phyloP scores from a whole-genome alignment of 2,888 invertebrate genomes.

The Conistra vaccinii region DNA sequence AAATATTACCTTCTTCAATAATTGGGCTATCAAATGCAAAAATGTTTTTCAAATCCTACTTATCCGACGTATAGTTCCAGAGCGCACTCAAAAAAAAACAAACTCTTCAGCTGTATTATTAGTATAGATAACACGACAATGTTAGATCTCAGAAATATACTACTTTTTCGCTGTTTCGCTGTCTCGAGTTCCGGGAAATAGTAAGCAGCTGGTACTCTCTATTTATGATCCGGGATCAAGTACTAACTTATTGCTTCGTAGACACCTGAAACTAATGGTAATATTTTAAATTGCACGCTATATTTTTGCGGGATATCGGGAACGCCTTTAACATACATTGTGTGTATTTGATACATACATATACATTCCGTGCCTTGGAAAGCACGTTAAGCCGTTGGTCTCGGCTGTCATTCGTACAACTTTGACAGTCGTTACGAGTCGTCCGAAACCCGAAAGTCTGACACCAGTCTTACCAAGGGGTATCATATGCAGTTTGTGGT shows the following conservation, averaged over 20 bases:
- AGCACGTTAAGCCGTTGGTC: too few species aligned
- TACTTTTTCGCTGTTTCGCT: not conserved
- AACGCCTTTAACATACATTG: too few species aligned
- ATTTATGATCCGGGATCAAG: slow-evolving; percentile 38
- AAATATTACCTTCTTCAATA: not conserved
- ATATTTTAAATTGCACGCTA: too few species aligned
- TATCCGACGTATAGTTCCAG: not conserved
- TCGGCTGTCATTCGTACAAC: too few species aligned
- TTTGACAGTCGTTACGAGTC: too few species aligned
- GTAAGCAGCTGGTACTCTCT: slow-evolving; percentile 36
- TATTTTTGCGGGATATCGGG: too few species aligned
- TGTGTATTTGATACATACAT: too few species aligned
- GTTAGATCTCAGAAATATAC: slow-evolving; percentile 23
- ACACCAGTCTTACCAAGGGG: too few species aligned
- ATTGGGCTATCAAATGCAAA: not conserved
- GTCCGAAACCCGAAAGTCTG: too few species aligned
- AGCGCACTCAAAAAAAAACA: not conserved
- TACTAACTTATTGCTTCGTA: not conserved
- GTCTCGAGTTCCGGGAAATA: not conserved
- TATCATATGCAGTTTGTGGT: too few species aligned
- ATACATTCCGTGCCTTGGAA: too few species aligned
- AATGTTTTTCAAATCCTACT: not conserved
- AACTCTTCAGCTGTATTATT: not conserved
- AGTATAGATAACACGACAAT: not conserved
- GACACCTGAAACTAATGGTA: slow-evolving; percentile 7